Conservation (phyloP, 2,888 invertebrate species). For the Seira ritae region DNA sequence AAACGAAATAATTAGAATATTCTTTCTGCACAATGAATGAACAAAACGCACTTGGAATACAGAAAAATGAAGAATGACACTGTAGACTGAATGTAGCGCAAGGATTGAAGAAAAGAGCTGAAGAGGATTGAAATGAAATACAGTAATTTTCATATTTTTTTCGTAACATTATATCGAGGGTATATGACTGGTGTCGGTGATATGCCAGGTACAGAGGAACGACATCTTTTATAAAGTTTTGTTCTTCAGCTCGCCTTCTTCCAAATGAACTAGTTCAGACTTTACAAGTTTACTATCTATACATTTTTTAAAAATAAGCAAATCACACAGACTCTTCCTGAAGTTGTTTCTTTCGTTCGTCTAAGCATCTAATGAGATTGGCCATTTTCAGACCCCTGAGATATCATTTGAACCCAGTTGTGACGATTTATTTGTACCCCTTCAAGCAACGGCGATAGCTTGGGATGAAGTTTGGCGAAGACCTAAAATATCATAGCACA, state of each 20-base stretch:
- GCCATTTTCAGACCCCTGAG: constrained; percentile 72
- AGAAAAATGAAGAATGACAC: too few relatives aligned
- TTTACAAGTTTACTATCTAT: constrained; percentile 64
- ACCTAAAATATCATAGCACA: constrained; percentile 79
- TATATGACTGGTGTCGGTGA: constrained; percentile 26
- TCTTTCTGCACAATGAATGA: too few relatives aligned
- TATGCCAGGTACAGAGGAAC: constrained; percentile 64
- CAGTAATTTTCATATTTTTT: too few relatives aligned
- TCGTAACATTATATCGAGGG: too few relatives aligned
- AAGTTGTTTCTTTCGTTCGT: constrained; percentile 20
- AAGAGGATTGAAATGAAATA: background rate
- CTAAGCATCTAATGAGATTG: constrained; percentile 63
- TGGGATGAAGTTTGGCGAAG: constrained; percentile 87
- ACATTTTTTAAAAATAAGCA: constrained; percentile 61
- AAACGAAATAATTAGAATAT: too few relatives aligned
- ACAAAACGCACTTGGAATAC: too few relatives aligned
- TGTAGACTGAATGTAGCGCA: too few relatives aligned
- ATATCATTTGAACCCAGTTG: constrained; percentile 89
- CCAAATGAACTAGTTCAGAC: constrained; percentile 63
- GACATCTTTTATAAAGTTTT: constrained; percentile 32
- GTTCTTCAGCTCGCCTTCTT: constrained; percentile 32
- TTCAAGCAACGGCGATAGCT: constrained; percentile 87
- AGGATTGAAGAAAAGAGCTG: background rate
- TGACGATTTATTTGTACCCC: constrained; percentile 88
- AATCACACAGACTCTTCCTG: constrained; percentile 55